Evolutionary conservation across 2,113 vertebrate species (phyloP), one percentile per base, ranked within the genome.

Genomic region (Struthio camelus): DNA sequence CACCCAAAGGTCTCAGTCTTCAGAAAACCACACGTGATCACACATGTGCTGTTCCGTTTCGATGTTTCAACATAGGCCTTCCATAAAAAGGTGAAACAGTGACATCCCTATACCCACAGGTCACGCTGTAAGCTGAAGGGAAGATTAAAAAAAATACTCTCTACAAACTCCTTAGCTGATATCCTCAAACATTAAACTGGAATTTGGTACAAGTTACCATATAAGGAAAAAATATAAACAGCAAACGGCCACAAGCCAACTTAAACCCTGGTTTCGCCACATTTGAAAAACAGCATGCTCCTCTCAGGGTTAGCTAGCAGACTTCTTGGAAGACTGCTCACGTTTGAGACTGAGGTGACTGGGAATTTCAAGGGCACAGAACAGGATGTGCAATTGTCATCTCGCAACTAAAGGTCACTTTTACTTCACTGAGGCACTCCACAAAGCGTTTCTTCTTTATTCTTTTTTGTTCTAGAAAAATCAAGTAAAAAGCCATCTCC

Each of bases 41-140:
- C 17, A 50, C 1, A 4, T 19, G 28, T 16, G 34, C 0, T 27
- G 12, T 25, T n/a, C n/a, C n/a, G n/a, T n/a, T n/a, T n/a, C n/a
- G 32, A 7, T 5, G 36, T 54, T 5, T 59, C n/a, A 89, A 40
- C 44, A 73, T 38, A 10, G 6, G 5, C 30, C 66, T 54, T n/a
- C 24, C 10, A 50, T 7, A 64, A 10, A 36, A 18, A 42, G 7
- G 6, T 1, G 36, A 5, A 4, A n/a, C 22, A 69, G 7, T 30
- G 20, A 25, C 20, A 94, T 9, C 8, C 42, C 30, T 13, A 12
- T 2, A 53, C 3, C 0, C 6, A 54, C 0, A 71, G 34, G 7
- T 28, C 17, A 56, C 1, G 1, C 17, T 0, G n/a, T 6, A 8
- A 78, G n/a, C 14, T 72, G 17, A 62, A 46, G 3, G 12, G 30